Base-by-base conservation (phyloP, 2,888 invertebrate genomes). In the Dascillus cervinus region DNA sequence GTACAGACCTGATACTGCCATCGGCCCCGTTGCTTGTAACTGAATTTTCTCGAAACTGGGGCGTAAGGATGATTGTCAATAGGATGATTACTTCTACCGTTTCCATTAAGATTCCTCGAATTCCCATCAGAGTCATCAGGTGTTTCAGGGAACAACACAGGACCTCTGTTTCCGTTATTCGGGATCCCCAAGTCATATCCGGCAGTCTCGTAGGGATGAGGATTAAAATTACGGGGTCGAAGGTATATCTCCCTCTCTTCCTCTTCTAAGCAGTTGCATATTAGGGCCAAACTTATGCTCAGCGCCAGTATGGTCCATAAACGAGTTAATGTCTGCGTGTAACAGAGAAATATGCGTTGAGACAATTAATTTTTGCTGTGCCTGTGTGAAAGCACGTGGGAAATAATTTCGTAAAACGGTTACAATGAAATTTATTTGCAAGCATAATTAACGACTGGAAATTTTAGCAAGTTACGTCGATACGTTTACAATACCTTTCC, bases 191-290 rank as follows among this genome's bases (percentile, higher is more conserved):
- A 26, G 26, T 36, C 35, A 20, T 44, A 41, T 24, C 35, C 35
- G 17, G 32, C 34, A n/a, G n/a, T 17, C 23, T 37, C 23, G 31
- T 57, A 59, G 3, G 66, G 64, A 52, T 66, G 65, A 15, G 62
- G 65, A 50, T 67, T 66, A 51, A 60, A 67, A 50, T 65, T 57
- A 32, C 65, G 52, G 3, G 65, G 64, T 17, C 52, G 47, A 20
- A 66, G 52, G 37, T 55, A 57, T 37, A 63, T 51, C 49, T 60
- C 64, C 11, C 59, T 60, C 28, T 58, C 53, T 12, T 50, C 50
- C 43, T 58, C 57, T 44, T 63, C 56, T 21, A 50, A 31, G 15
- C 38, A 33, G 11, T 13, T 21, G 26, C 44, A 37, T 20, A 17
- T 19, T 12, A 26, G 13, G 6, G 13, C 9, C 5, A 26, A 6